Evolutionary conservation across 2,797 vertebrate species (phyloP).

Genomic region (Hydrophis major): DNA sequence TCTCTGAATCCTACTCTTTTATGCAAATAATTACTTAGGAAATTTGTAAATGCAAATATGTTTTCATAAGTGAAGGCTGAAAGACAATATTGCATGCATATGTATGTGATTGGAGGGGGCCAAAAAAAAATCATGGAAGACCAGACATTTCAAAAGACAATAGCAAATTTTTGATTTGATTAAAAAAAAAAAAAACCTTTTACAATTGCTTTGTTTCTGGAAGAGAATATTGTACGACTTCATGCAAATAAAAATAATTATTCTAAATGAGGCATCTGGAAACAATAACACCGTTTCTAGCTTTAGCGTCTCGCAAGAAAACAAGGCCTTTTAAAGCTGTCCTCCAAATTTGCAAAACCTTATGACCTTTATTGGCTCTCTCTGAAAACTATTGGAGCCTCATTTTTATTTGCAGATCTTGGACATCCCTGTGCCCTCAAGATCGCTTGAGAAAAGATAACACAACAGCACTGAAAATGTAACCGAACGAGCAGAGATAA

Average conservation of each 20-base stretch:
- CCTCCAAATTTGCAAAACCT: neutral
- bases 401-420: neutral
- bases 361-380: neutral
- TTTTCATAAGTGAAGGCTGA: neutral
- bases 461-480: neutral
- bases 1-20: neutral
- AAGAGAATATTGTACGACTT: neutral
- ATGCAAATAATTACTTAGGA: neutral
- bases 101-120: neutral
- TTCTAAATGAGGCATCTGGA: neutral
- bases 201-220: neutral
- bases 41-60: neutral
- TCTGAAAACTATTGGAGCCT: neutral
- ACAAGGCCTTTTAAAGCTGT: neutral
- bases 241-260: neutral
- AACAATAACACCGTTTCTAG: neutral
- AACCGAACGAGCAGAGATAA: neutral
- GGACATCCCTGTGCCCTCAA: fast-evolving
- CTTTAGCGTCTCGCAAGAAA: neutral
- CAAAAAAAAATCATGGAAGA: neutral
- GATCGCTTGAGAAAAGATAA: neutral
- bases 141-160: neutral
- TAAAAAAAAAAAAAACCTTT: neutral
- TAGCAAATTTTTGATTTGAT: neutral
- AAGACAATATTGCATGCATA: neutral